Evolutionary conservation across 2,113 vertebrate species (phyloP), one percentile per base, ranked within the genome.

Genomic region (Alosa alosa): DNA sequence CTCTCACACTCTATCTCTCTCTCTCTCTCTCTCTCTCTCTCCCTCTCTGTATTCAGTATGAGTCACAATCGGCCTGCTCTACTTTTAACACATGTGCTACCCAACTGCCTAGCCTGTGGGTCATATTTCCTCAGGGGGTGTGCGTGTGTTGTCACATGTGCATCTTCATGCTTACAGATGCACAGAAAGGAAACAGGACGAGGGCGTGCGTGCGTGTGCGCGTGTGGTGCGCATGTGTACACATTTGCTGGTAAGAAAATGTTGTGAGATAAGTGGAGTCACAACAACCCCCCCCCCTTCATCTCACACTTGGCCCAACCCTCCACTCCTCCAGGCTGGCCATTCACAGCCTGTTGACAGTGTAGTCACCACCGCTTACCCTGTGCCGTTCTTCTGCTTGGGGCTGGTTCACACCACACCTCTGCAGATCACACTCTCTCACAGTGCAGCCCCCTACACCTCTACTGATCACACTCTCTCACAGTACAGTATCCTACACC

Each of bases 21-120:
- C 83, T 89, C 82, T 57, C 72, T 81, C 82, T 82, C n/a, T 46
- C 52, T 55, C 41, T 81, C 78, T 83, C 60, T 83, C 83, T n/a
- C 82, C 86, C 85, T 45, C 81, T 31, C 72, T 18, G 83, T 92
- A 91, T 90, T 93, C 89, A 84, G 60, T 87, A 90, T 93, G 92
- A 94, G 78, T 93, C 91, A 93, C 90, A 60, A 22, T 91, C 92
- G 91, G 90, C 90, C 90, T 90, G 91, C 89, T 88, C 90, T 83
- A 90, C 89, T 90, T 88, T 92, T 91, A 92, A 93, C 93, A 93
- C 89, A 84, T 93, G 92, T 92, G 92, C 90, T 88, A 90, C 92
- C 92, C 87, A 84, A 49, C 90, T 89, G 90, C 88, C 91, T 90
- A 83, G 91, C 92, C 90, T 91, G 87, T 90, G 87, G 93, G 93